A percentile compares a stretch with the other conserved stretches of the same genome.
phyloP scores from a whole-genome alignment of 2,888 invertebrate species.

The Nineta flava region DNA sequence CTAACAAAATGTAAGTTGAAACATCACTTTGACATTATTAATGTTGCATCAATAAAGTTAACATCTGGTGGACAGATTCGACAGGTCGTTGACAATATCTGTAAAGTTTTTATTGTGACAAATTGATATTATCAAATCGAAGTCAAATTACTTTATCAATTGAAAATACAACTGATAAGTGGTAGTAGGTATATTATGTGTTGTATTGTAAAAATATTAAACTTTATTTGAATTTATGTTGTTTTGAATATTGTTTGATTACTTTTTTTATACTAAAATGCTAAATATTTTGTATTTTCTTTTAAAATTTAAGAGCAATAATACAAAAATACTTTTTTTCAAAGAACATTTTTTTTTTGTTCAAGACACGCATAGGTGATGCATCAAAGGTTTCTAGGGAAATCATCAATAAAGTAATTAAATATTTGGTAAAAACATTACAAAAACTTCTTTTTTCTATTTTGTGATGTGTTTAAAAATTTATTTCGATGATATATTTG shows the following conservation, averaged over 20 bases:
- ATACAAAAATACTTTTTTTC: background rate
- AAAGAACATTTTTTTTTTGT: background rate
- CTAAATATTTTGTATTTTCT: background rate
- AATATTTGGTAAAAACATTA: too few species aligned
- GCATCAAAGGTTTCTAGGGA: conserved; percentile 1
- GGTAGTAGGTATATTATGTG: background rate
- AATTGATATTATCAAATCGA: too few species aligned
- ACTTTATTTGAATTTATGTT: background rate
- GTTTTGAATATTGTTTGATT: background rate
- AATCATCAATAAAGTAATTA: background rate
- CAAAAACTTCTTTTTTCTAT: background rate
- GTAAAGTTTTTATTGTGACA: too few species aligned
- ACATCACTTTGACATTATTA: too few species aligned
- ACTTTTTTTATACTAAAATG: background rate
- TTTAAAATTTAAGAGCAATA: background rate
- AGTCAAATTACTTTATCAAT: too few species aligned
- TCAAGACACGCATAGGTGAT: conserved; percentile 7
- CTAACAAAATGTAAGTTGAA: too few species aligned
- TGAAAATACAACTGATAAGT: too few species aligned
- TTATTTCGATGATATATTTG: too few species aligned
- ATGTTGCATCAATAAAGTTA: too few species aligned
- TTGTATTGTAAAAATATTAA: background rate
- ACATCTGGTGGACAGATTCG: too few species aligned
- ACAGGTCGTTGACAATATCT: too few species aligned
- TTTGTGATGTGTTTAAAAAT: background rate